These are phyloP conservation scores for Chionoecetes opilio DNA, from an alignment of 1,140 invertebrate genomes.

Conservation along the genomic window DNA sequence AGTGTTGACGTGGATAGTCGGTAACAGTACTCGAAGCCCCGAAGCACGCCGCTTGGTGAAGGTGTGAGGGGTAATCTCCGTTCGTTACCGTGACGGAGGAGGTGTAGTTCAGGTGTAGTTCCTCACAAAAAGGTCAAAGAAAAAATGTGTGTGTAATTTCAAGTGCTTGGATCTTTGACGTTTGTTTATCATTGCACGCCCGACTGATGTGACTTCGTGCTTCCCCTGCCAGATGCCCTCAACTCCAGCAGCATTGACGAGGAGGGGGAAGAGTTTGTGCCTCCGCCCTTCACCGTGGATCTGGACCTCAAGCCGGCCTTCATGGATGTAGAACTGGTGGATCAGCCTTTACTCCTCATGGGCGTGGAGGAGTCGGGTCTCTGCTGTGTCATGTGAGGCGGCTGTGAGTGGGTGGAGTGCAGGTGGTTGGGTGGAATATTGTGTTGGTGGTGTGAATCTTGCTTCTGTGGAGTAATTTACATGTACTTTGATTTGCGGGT, in stretches of 20 bases:
- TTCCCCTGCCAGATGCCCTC: background rate
- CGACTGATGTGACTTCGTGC: no score
- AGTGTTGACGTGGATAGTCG: no score
- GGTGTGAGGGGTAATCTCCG: no score
- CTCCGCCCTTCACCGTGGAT: slow-evolving; percentile 78
- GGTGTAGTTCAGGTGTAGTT: no score
- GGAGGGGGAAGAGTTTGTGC: slow-evolving; percentile 69
- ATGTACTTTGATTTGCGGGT: background rate
- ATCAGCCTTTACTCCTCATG: slow-evolving; percentile 45
- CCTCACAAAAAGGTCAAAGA: no score
- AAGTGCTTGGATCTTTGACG: no score
- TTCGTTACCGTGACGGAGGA: no score
- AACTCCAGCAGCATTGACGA: slow-evolving; percentile 69
- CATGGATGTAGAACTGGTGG: slow-evolving; percentile 55
- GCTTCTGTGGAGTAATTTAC: background rate
- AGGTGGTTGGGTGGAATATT: background rate
- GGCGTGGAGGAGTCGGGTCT: slow-evolving; percentile 71
- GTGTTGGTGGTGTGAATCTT: background rate
- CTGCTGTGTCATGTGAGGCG: slow-evolving; percentile 72
- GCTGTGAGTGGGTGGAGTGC: background rate
- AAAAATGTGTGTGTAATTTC: no score
- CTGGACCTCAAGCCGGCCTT: slow-evolving; percentile 72
- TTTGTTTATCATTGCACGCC: no score
- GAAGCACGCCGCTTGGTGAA: no score
- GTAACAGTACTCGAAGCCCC: no score